Evolutionary conservation across 2,888 invertebrate genomes (phyloP), one percentile per base, ranked within the genome.

Genomic region (Lasiommata megera): DNA sequence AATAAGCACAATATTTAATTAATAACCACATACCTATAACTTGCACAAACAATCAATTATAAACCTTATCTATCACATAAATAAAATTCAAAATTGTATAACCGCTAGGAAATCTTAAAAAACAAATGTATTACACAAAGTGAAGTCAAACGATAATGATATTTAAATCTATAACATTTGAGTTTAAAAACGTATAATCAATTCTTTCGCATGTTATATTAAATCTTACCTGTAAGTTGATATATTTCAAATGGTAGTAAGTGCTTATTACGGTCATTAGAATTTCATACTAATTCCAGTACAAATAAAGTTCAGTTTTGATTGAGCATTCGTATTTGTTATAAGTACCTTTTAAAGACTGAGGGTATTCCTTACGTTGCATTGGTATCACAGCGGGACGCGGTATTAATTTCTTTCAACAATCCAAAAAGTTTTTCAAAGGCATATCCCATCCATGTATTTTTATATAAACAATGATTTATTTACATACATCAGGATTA

Each of bases 1-100:
- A 48, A 48, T 48, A 36, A 18, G 47, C 16, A 16, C 18, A 48
- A 36, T 48, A 48, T 11, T 14, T 16, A 46, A 46, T 46, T 46
- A 46, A 31, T 31, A 31, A 11, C 37, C 14, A 12, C 37, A 12
- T 9, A 23, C 12, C 29, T 17, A 38, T 14, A 23, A 9, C 16
- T n/a, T 18, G 1, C 1, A 14, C 6, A 38, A 3, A 48, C 40
- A 40, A 17, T n/a, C 52, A 16, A 52, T 17, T 40, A 12, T 41
- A 11, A 29, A 18, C 23, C 40, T 31, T 40, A 37, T 37, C 0
- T 0, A 0, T n/a, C 0, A 14, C 7, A 28, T 0, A 1, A 1
- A 23, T 28, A 38, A 38, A 37, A 14, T 51, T 28, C 3, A 51
- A 46, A 31, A 16, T 46, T 16, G 5, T 11, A 6, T 31, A 14